Conservation (phyloP, 2,797 vertebrate genomes). For the Poecilia velifera region DNA sequence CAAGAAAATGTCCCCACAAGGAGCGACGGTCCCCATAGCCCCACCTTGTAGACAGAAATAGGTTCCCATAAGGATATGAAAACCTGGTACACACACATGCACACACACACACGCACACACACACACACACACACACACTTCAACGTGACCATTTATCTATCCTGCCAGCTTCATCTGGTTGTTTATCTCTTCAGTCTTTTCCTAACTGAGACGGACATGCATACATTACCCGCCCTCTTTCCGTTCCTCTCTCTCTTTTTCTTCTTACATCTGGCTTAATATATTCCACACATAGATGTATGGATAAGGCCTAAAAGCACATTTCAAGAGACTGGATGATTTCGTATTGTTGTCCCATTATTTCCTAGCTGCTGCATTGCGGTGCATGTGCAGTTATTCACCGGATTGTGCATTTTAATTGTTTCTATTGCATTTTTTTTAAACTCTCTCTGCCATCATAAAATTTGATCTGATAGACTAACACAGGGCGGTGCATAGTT, state of each 20-base stretch:
- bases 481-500: background rate
- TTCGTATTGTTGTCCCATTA: slow-evolving; percentile 36
- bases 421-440: no score
- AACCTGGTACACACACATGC: no score
- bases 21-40: no score
- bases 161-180: slow-evolving; percentile 50
- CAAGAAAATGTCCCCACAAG: no score
- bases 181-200: slow-evolving; percentile 57
- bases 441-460: slow-evolving; percentile 11
- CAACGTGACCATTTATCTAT: slow-evolving; percentile 49
- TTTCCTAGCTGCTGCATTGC: slow-evolving; percentile 20
- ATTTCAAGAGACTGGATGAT: slow-evolving; percentile 45
- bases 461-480: background rate
- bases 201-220: slow-evolving; percentile 48
- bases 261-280: slow-evolving; percentile 41
- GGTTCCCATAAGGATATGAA: no score
- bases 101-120: no score
- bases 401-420: slow-evolving; percentile 22
- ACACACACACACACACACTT: slow-evolving; percentile 12
- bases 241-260: background rate
- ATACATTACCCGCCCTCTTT: slow-evolving; percentile 7
- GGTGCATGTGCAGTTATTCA: slow-evolving; percentile 18
- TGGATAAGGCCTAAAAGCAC: slow-evolving; percentile 30
- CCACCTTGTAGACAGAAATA: no score
- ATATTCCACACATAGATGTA: slow-evolving; percentile 50